These are phyloP conservation scores for Copidosoma aretas DNA, from an alignment of 2,888 invertebrate genomes.

Conservation along the genomic window DNA sequence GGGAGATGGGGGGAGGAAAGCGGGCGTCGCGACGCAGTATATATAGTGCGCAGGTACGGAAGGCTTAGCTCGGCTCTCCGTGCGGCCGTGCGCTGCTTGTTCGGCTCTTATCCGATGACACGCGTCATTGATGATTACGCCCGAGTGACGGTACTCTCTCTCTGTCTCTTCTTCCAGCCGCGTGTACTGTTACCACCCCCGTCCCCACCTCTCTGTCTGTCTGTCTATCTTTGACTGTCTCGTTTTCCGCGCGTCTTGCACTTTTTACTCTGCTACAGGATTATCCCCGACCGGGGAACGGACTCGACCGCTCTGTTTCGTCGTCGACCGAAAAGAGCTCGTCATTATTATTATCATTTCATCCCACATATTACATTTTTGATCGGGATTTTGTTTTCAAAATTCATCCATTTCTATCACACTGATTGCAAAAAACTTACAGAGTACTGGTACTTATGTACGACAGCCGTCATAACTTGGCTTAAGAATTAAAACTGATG, in stretches of 20 bases:
- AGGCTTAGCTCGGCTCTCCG: not conserved
- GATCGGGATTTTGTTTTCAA: too few species aligned
- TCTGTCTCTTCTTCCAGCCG: slow-evolving; percentile 11
- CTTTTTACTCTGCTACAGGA: slow-evolving; percentile 18
- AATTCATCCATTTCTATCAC: too few species aligned
- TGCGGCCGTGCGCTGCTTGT: not conserved
- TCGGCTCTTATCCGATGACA: slow-evolving; percentile 33
- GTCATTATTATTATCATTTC: too few species aligned
- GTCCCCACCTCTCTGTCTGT: slow-evolving; percentile 20
- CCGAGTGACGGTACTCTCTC: slow-evolving; percentile 6
- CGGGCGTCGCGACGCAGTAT: slow-evolving; percentile 3
- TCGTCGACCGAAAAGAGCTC: too few species aligned
- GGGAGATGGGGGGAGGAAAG: slow-evolving; percentile 19
- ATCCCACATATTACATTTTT: too few species aligned
- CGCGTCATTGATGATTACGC: slow-evolving; percentile 37
- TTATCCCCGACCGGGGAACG: not conserved
- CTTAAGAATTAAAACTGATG: too few species aligned
- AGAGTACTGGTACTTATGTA: too few species aligned
- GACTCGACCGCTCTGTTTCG: slow-evolving; percentile 11
- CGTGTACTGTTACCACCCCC: not conserved
- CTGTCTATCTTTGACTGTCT: slow-evolving; percentile 27
- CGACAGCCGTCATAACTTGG: too few species aligned
- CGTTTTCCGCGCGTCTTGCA: slow-evolving; percentile 25
- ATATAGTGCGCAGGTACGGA: not conserved
- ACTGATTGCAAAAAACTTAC: too few species aligned